Conservation (phyloP, 2,113 vertebrate species). For the Falcunculus frontatus region DNA sequence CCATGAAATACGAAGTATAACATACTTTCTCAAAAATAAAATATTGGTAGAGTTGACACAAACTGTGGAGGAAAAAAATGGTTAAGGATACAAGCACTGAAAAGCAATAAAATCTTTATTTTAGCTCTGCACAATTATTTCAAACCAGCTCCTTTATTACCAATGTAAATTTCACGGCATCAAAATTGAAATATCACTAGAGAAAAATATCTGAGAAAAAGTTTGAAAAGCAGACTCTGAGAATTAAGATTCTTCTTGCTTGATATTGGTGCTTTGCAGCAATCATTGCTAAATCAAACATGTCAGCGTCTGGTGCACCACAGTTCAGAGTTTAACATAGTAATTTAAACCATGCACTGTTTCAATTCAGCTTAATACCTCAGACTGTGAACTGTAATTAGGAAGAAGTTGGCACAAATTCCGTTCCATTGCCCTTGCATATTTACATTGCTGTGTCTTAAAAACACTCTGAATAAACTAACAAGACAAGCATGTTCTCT, state of each 20-base stretch:
- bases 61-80: background rate
- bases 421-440: background rate
- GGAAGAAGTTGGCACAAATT: background rate
- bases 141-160: background rate
- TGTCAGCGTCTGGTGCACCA: background rate
- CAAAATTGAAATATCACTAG: background rate
- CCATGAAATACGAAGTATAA: background rate
- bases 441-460: background rate
- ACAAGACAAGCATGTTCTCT: background rate
- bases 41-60: background rate
- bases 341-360: background rate
- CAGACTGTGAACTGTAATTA: background rate
- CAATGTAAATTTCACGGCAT: background rate
- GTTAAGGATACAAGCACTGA: background rate
- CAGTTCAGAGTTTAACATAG: background rate
- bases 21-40: background rate
- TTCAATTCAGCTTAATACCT: background rate
- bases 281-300: background rate
- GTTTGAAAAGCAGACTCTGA: background rate
- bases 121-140: background rate
- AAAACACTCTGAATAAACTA: background rate
- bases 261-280: background rate
- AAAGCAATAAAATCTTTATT: background rate
- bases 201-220: background rate
- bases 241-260: background rate